These are phyloP conservation scores for Cryptus armator DNA, from an alignment of 2,888 invertebrate genomes.

Conservation along the genomic window DNA sequence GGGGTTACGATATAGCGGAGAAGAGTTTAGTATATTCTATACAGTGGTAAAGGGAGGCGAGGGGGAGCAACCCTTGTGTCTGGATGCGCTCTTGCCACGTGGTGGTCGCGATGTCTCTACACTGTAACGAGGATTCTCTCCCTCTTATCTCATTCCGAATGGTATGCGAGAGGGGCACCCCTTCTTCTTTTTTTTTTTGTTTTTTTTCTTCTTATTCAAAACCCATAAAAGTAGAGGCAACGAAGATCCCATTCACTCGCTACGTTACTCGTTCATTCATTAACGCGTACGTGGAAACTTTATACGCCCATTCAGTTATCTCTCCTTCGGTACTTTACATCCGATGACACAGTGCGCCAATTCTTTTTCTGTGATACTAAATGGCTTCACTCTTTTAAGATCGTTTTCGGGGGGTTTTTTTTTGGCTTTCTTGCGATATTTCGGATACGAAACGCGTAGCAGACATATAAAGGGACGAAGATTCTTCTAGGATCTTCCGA, in stretches of 20 bases:
- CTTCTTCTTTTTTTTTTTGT: conserved; percentile 35
- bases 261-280: conserved; percentile 58
- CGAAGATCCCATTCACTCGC: conserved; percentile 58
- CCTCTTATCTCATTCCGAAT: conserved; percentile 48
- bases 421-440: conserved; percentile 35
- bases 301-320: conserved; percentile 56
- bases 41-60: conserved; percentile 23
- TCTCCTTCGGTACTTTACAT: neutral
- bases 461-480: conserved; percentile 21
- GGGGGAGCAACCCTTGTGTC: neutral
- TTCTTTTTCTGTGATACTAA: conserved; percentile 10
- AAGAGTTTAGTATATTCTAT: neutral
- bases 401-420: conserved; percentile 12
- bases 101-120: conserved; percentile 38
- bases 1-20: conserved; percentile 17
- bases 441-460: conserved; percentile 39
- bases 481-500: conserved; percentile 18
- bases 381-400: neutral
- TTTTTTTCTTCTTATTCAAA: conserved; percentile 57
- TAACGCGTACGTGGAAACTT: conserved; percentile 36
- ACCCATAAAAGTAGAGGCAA: conserved; percentile 30
- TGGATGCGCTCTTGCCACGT: conserved; percentile 55
- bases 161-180: conserved; percentile 14
- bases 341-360: conserved; percentile 62
- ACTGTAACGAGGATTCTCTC: conserved; percentile 30